Percentiles rank a stretch among this genome's conserved stretches.
phyloP scores from a whole-genome alignment of 2,113 vertebrate genomes.

The Callochromis pleurospilus region DNA sequence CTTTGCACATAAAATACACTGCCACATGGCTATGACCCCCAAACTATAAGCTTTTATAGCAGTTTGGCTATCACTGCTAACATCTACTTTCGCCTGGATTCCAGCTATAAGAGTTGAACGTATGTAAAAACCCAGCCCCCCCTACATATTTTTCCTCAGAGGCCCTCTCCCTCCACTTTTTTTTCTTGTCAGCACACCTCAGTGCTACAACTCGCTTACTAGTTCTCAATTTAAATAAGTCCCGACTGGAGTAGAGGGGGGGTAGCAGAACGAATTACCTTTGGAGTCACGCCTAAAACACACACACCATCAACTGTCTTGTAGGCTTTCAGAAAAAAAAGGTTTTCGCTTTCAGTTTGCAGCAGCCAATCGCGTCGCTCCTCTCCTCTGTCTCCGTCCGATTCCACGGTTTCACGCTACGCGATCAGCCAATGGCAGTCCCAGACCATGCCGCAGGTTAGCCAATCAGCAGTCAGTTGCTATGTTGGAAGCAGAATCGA shows the following conservation, averaged over 20 bases:
- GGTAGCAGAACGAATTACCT: constrained; percentile 52
- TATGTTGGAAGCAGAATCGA: constrained; percentile 68
- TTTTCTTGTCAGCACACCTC: background rate
- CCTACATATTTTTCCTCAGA: background rate
- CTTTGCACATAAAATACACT: constrained; percentile 2
- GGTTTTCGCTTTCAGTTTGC: constrained; percentile 63
- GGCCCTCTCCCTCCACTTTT: background rate
- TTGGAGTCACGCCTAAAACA: constrained; percentile 65
- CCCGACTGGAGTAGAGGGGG: background rate
- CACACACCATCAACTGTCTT: constrained; percentile 56
- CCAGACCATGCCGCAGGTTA: background rate
- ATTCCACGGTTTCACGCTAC: constrained; percentile 35
- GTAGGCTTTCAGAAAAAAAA: constrained; percentile 43
- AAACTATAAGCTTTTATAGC: background rate
- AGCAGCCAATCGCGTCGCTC: constrained; percentile 52
- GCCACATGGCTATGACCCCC: background rate
- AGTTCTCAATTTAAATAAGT: constrained; percentile 46
- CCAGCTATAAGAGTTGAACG: background rate
- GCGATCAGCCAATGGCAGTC: constrained; percentile 39
- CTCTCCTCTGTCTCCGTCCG: constrained; percentile 66
- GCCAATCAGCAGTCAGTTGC: constrained; percentile 67
- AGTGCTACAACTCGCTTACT: background rate
- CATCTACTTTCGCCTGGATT: background rate
- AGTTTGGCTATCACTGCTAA: background rate
- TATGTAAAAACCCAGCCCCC: background rate